These are phyloP conservation scores for Phengaris arion DNA, from an alignment of 2,888 invertebrate species.

Conservation along the genomic window DNA sequence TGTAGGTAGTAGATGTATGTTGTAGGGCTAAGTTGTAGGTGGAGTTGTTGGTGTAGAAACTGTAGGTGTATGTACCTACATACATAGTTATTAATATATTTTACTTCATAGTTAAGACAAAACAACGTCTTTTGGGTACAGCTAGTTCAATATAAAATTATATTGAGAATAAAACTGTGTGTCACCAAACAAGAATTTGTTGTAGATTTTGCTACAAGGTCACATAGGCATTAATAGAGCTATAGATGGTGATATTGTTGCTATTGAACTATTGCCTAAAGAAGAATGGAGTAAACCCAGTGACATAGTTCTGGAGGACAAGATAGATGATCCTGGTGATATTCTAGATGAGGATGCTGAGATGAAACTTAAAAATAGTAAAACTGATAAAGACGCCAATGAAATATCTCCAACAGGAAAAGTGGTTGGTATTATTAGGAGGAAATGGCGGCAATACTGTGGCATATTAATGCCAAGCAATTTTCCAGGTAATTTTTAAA, in stretches of 20 bases:
- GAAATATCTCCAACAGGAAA: constrained; percentile 72
- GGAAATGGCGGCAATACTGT: constrained; percentile 99
- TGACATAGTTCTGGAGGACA: constrained; percentile 89
- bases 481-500: constrained; percentile 73
- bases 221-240: constrained; percentile 92
- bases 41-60: too few species aligned
- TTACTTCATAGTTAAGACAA: too few species aligned
- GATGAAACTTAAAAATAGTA: constrained; percentile 50
- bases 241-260: constrained; percentile 96
- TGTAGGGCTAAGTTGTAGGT: too few species aligned
- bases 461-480: constrained; percentile 92
- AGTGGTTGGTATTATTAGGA: constrained; percentile 94
- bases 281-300: constrained; percentile 95
- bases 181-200: constrained; percentile 33
- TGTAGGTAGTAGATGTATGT: too few species aligned
- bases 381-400: constrained; percentile 52
- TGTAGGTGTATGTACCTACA: too few species aligned
- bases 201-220: constrained; percentile 90
- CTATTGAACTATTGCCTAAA: constrained; percentile 92
- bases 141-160: too few species aligned
- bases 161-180: too few species aligned
- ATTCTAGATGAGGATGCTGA: constrained; percentile 81
- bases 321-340: constrained; percentile 85
- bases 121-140: too few species aligned
- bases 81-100: too few species aligned